phyloP scores from a whole-genome alignment of 2,888 invertebrate species.

The Maniola hyperantus region DNA sequence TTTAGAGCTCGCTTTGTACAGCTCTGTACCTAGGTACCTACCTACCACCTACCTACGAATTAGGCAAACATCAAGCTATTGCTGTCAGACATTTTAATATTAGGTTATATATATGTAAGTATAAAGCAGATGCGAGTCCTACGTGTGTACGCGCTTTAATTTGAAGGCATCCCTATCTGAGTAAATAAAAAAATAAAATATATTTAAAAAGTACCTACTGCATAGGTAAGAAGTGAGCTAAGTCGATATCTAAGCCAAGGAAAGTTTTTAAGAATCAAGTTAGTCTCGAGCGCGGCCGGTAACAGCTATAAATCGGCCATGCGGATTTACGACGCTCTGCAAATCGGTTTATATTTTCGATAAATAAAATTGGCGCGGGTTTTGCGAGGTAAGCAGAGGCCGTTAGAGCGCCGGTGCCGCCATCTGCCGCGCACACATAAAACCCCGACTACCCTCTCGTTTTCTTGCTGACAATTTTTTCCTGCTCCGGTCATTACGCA shows the following conservation, averaged over 20 bases:
- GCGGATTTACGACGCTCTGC: constrained; percentile 79
- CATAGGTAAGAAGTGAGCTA: neutral
- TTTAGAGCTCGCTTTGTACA: neutral
- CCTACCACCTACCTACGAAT: too few relatives aligned
- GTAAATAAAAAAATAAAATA: too few relatives aligned
- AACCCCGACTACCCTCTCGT: constrained; percentile 81
- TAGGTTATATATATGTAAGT: too few relatives aligned
- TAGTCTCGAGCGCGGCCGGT: constrained; percentile 75
- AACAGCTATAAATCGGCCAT: constrained; percentile 79
- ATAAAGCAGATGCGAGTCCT: too few relatives aligned
- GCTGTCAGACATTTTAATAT: too few relatives aligned
- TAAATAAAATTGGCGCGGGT: constrained; percentile 83
- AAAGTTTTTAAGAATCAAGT: constrained; percentile 73
- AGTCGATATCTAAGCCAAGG: constrained; percentile 44
- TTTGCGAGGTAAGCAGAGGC: constrained; percentile 82
- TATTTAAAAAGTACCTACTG: too few relatives aligned
- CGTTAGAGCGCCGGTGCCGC: constrained; percentile 69
- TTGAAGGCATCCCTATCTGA: too few relatives aligned
- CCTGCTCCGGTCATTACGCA: constrained; percentile 81
- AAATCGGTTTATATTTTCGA: constrained; percentile 83
- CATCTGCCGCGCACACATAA: constrained; percentile 72
- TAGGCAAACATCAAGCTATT: too few relatives aligned
- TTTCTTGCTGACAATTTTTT: constrained; percentile 83
- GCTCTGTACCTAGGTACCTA: neutral
- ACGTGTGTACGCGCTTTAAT: too few relatives aligned